Conservation (phyloP, 2,888 invertebrate genomes). For the Ceraclea dissimilis region DNA sequence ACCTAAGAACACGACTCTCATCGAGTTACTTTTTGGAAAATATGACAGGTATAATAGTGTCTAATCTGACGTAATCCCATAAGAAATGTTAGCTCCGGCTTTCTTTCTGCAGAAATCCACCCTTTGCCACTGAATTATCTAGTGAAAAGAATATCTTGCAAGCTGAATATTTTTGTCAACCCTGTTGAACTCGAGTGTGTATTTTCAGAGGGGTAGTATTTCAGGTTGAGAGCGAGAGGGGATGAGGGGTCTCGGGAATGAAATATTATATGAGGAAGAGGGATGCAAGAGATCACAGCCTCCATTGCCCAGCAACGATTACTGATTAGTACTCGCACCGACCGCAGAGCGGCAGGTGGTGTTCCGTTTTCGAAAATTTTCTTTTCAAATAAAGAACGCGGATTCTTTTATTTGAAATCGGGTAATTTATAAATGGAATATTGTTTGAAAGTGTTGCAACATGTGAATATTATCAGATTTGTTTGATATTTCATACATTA, state of each 20-base stretch:
- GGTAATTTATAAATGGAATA: neutral
- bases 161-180: neutral
- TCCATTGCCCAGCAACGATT: slow-evolving; percentile 44
- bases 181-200: neutral
- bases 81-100: no score
- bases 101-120: no score
- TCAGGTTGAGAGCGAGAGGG: slow-evolving; percentile 17
- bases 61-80: no score
- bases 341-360: slow-evolving; percentile 19
- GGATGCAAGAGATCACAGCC: slow-evolving; percentile 29
- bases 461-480: neutral
- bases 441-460: neutral
- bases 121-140: no score
- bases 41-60: no score
- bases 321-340: slow-evolving; percentile 45
- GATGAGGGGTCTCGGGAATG: slow-evolving; percentile 23
- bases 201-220: neutral
- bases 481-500: neutral
- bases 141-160: no score
- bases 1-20: no score
- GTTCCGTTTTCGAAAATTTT: slow-evolving; percentile 3
- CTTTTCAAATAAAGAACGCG: neutral
- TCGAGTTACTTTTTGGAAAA: no score
- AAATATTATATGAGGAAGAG: slow-evolving; percentile 22
- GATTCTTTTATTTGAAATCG: slow-evolving; percentile 4